Evolutionary conservation across 2,797 vertebrate species (phyloP).

Genomic region (Carapus acus): DNA sequence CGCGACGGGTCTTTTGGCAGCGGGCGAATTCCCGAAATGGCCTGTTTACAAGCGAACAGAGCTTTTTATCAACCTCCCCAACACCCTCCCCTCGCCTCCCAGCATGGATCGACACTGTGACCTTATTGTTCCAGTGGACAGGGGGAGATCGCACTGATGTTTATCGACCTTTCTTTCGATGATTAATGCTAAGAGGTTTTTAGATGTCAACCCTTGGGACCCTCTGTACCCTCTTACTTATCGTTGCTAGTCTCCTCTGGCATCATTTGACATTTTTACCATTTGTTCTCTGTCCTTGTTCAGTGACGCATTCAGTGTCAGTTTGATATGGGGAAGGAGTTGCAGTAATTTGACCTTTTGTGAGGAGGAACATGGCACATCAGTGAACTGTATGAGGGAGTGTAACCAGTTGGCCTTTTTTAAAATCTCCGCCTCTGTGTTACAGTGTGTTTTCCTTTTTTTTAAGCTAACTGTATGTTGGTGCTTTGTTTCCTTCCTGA

Average conservation of each 20-base stretch:
- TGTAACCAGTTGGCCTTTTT: background rate
- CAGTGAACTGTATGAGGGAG: background rate
- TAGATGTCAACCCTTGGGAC: constrained; percentile 4
- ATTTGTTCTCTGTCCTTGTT: background rate
- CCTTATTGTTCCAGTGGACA: background rate
- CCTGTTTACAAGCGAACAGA: no score
- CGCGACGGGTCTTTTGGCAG: no score
- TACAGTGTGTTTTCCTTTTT: no score
- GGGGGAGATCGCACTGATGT: background rate
- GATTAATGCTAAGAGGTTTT: background rate
- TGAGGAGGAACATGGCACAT: background rate
- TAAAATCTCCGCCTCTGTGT: background rate
- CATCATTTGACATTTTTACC: constrained; percentile 1
- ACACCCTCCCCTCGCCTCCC: no score
- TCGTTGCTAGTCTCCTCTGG: background rate
- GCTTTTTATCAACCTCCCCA: no score
- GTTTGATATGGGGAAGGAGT: background rate
- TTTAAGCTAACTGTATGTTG: no score
- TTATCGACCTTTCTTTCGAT: constrained; percentile 5
- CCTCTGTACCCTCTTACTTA: background rate
- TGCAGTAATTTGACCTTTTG: constrained; percentile 1
- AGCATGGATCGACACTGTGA: background rate
- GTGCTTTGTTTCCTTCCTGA: no score
- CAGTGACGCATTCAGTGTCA: background rate
- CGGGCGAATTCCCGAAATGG: no score